phyloP scores from a whole-genome alignment of 2,113 vertebrate genomes.

The Naja naja region DNA sequence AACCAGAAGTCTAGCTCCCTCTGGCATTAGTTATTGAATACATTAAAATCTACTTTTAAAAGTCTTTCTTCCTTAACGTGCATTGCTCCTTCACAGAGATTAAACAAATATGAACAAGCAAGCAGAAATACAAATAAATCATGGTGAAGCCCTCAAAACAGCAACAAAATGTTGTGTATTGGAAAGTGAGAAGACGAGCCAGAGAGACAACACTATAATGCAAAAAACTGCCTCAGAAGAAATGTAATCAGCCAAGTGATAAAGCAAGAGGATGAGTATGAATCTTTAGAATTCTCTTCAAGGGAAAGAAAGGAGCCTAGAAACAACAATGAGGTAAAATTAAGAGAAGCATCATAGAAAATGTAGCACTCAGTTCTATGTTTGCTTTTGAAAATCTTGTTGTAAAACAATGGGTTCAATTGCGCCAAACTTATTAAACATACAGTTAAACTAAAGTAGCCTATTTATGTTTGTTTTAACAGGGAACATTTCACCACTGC shows the following conservation, averaged over 20 bases:
- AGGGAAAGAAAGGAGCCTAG: background rate
- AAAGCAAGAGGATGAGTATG: slow-evolving; percentile 17
- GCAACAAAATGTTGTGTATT: background rate
- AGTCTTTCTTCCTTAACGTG: background rate
- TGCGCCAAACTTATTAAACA: slow-evolving; percentile 37
- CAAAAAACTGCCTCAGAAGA: slow-evolving; percentile 10
- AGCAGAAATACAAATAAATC: background rate
- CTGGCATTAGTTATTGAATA: background rate
- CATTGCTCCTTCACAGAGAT: background rate
- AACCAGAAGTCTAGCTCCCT: background rate
- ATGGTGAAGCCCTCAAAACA: background rate
- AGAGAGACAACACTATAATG: background rate
- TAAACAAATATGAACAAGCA: background rate
- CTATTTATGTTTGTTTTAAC: slow-evolving; percentile 39
- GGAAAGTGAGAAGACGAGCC: background rate
- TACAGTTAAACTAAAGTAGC: background rate
- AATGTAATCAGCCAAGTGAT: slow-evolving; percentile 15
- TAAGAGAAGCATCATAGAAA: background rate
- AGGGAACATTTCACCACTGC: background rate
- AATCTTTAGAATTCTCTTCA: slow-evolving; percentile 9
- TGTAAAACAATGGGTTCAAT: slow-evolving; percentile 15
- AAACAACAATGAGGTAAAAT: slow-evolving; percentile 13
- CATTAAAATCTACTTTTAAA: background rate
- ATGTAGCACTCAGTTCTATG: background rate
- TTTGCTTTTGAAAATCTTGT: slow-evolving; percentile 23